Base-by-base conservation (phyloP, 2,797 vertebrate species). In the Naso thynnoides region DNA sequence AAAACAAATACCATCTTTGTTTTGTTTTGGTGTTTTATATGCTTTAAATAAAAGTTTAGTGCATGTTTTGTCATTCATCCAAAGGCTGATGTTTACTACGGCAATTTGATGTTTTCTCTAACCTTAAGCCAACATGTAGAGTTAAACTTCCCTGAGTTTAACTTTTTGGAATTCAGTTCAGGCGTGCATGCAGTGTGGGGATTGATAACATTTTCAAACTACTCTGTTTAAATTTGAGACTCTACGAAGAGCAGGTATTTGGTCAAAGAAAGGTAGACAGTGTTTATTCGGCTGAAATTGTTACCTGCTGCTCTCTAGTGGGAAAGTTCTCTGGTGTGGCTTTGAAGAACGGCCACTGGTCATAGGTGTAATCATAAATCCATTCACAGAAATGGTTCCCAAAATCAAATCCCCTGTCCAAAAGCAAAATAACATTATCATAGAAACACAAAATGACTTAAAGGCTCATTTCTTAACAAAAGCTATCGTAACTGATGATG, bases 331-430 rank as follows among this genome's bases (percentile, higher is more conserved):
- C 94, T 0, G 93, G 89, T 24, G 82, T 89, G 2, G 95, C 95
- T 91, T 94, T 95, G 88, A 93, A 99, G 92, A 97, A 98, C 15
- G 97, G 97, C 97, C 97, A 98, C 84, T 96, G 88, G 24, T 94
- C 83, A 0, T 96, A 93, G 0, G 96, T 96, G 80, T 99, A 99
- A 86, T 97, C 93, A 62, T 97, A 99, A 36, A 94, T 92, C 97
- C 97, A 99, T 78, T 99, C 97, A 54, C 96, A 98, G 88, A 99
- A 99, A 86, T 98, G 97, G 88, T 99, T 99, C 4, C 96, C 96
- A 9, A 99, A 96, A 89, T 99, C 97, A 65, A 99, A 99, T 15
- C 96, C 97, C 87, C 97, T 97, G 83, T 62, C 79, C 0, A 68
- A 61, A 70, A 31, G 0, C 64, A 24, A 44, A 38, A 42, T 15